Evolutionary conservation across 2,797 vertebrate genomes (phyloP), one percentile per base, ranked within the genome.

Genomic region (Takifugu rubripes): DNA sequence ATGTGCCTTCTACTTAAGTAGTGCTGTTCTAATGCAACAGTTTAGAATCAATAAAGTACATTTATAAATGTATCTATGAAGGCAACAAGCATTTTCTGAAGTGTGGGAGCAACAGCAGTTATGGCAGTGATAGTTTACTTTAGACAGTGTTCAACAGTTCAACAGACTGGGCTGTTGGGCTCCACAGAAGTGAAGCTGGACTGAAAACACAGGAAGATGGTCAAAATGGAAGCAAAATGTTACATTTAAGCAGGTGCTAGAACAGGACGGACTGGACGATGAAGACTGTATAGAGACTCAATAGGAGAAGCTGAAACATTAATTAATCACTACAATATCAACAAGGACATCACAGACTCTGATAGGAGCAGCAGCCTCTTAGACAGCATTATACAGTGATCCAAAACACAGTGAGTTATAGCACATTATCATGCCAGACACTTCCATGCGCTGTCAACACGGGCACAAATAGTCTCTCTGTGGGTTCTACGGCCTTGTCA

Each of bases 361-460:
- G 74, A 72, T 69, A 61, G 62, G 50, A 11, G 50, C 72, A 50
- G 64, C 31, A 29, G 44, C 11, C 60, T 78, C 75, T 80, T 61
- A 0, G 64, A 64, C 54, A 5, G 61, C 14, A 47, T 61, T 61
- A 40, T 26, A 36, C 36, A 69, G 59, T 63, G 51, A 14, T 59
- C 50, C 68, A 58, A 71, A 81, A 82, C 77, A 64, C 52, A n/a
- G 56, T 44, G 10, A 55, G 71, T 6, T 60, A 59, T 24, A 33
- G 49, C 55, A 77, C 71, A 83, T 87, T 82, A 77, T 51, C 77
- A 86, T 72, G 79, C 74, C 43, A 66, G 68, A 78, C 80, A 79
- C 77, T 58, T 54, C 56, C 70, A 46, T 59, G 58, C 57, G 59
- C 67, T 67, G 70, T 72, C 62, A 53, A 66, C 17, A 51, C 26